Percentiles rank a stretch among this genome's conserved stretches.
Conservation (phyloP, 2,888 invertebrate genomes). For the Epiblema foenella region DNA sequence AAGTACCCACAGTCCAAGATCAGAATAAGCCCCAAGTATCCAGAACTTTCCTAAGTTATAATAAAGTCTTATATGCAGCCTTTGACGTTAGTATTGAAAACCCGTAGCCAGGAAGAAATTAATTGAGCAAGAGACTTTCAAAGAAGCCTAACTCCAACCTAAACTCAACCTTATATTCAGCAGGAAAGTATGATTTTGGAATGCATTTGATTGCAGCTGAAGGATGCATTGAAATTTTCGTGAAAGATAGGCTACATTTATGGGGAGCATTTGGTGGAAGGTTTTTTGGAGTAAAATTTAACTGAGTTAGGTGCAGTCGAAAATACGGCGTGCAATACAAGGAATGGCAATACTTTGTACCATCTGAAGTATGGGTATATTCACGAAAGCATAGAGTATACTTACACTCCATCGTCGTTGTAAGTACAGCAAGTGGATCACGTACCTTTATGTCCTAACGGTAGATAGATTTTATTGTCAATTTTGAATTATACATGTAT, state of each 20-base stretch:
- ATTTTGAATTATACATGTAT: too few species aligned
- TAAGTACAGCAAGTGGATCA: too few species aligned
- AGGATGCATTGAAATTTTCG: conserved; percentile 36
- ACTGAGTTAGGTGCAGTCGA: conserved; percentile 14
- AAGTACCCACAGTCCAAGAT: neutral
- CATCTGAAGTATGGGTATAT: neutral
- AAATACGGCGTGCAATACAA: neutral
- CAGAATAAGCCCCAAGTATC: conserved; percentile 41
- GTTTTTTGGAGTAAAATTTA: neutral
- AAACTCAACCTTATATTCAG: conserved; percentile 1
- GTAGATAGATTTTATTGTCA: too few species aligned
- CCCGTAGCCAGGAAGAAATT: conserved; percentile 59
- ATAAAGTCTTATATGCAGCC: conserved; percentile 57
- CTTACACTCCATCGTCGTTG: too few species aligned
- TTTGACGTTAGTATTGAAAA: conserved; percentile 60
- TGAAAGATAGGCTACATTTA: conserved; percentile 35
- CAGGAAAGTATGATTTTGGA: neutral
- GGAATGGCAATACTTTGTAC: neutral
- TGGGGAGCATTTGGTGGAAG: conserved; percentile 16
- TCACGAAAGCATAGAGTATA: too few species aligned
- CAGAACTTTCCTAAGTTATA: conserved; percentile 54
- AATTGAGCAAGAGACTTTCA: conserved; percentile 63
- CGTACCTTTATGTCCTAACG: too few species aligned
- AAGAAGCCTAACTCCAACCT: conserved; percentile 45
- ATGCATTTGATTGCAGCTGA: neutral